These are phyloP conservation scores for Erynnis tages DNA, from an alignment of 2,888 invertebrate genomes.

Conservation along the genomic window DNA sequence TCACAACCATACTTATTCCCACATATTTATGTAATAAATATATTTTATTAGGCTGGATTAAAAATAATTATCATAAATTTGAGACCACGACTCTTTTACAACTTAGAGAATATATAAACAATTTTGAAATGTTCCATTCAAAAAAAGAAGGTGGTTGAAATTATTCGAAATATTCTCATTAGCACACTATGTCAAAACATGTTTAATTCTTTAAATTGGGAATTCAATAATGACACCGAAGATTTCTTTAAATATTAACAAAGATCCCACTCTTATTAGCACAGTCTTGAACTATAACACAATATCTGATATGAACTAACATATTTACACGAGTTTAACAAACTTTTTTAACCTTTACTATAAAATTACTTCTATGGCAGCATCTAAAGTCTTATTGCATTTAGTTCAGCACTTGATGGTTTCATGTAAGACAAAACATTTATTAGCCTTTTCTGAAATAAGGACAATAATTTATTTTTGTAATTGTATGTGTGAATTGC, in stretches of 20 bases:
- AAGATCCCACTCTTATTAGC: slow-evolving; percentile 3
- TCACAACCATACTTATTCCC: slow-evolving; percentile 2
- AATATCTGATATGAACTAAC: slow-evolving; percentile 15
- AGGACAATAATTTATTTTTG: not conserved
- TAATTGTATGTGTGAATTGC: not conserved
- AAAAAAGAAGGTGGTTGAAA: too few species aligned
- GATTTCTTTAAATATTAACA: not conserved
- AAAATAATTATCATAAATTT: too few species aligned
- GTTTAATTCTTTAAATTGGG: too few species aligned
- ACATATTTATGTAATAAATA: not conserved
- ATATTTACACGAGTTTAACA: slow-evolving; percentile 7
- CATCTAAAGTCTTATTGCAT: slow-evolving; percentile 11
- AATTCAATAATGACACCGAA: too few species aligned
- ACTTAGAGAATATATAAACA: too few species aligned
- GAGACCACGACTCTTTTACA: too few species aligned
- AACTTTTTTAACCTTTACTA: slow-evolving; percentile 6
- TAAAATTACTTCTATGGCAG: slow-evolving; percentile 21
- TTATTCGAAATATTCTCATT: too few species aligned
- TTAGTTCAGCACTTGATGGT: slow-evolving; percentile 3
- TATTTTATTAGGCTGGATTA: not conserved
- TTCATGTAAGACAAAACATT: not conserved
- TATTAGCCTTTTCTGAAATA: not conserved
- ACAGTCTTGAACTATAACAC: slow-evolving; percentile 18
- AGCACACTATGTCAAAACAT: too few species aligned
- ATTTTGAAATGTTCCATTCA: too few species aligned